Conservation (phyloP, 2,113 vertebrate species). For the Ovibos moschatus region DNA sequence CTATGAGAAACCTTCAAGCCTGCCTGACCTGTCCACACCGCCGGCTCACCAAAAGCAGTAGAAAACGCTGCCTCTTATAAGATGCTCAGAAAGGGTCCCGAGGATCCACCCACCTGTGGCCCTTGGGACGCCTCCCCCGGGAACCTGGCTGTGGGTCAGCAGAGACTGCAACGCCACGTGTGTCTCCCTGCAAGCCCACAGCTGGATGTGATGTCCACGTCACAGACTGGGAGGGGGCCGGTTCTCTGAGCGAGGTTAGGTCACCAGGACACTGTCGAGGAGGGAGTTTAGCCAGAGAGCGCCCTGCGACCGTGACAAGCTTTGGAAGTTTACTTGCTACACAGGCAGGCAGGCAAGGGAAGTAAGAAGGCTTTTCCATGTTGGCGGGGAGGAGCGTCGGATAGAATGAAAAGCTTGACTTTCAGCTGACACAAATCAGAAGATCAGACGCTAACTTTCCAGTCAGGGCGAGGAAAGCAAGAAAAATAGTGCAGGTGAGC, state of each 20-base stretch:
- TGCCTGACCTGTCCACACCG: accelerated
- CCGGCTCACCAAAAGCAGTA: accelerated
- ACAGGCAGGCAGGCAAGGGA: accelerated
- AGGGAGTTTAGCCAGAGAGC: accelerated
- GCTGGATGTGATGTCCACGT: accelerated
- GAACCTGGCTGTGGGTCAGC: no score
- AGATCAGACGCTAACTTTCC: accelerated
- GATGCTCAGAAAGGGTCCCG: accelerated
- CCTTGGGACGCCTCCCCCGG: not conserved
- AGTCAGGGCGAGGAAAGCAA: accelerated
- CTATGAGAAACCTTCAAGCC: not conserved
- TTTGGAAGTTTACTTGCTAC: not conserved
- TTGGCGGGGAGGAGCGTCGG: accelerated
- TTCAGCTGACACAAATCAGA: accelerated
- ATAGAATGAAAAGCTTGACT: not conserved
- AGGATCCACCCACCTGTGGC: not conserved
- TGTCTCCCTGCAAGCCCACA: not conserved
- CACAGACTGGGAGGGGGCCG: not conserved
- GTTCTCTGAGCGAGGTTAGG: no score
- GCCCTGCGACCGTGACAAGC: accelerated
- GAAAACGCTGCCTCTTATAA: accelerated
- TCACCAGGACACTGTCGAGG: not conserved
- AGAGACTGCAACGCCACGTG: accelerated
- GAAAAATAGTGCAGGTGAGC: not conserved
- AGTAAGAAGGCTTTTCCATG: not conserved